phyloP scores from a whole-genome alignment of 2,113 vertebrate genomes.

The Pungitius pungitius region DNA sequence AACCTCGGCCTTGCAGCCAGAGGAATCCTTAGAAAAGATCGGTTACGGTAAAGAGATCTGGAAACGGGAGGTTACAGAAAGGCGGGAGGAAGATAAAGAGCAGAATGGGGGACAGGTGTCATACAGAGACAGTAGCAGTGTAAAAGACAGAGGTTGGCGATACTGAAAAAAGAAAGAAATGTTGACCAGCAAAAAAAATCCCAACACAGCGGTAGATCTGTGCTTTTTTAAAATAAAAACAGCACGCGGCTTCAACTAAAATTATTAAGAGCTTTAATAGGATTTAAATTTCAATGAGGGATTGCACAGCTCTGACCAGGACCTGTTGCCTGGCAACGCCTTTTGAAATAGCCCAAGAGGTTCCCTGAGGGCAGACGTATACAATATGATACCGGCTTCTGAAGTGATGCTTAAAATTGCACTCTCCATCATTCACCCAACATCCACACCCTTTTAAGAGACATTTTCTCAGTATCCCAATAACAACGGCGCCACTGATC shows the following conservation, averaged over 20 bases:
- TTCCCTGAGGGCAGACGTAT: conserved; percentile 37
- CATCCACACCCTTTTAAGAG: conserved; percentile 5
- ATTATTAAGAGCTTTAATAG: conserved; percentile 32
- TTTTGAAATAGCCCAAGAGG: conserved; percentile 44
- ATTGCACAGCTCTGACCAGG: conserved; percentile 43
- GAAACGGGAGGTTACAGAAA: conserved; percentile 79
- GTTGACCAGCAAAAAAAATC: conserved; percentile 10
- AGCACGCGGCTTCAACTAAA: conserved; percentile 19
- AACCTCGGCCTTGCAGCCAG: conserved; percentile 94
- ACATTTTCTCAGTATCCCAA: not conserved
- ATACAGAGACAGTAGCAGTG: conserved; percentile 59
- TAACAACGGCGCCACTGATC: not conserved
- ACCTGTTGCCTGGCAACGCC: conserved; percentile 74
- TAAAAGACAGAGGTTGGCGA: conserved; percentile 25
- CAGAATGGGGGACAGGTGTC: conserved; percentile 61
- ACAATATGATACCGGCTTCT: conserved; percentile 26
- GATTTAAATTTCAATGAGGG: conserved; percentile 55
- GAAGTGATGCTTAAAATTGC: conserved; percentile 29
- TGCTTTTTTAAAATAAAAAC: not conserved
- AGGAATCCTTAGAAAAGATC: conserved; percentile 96
- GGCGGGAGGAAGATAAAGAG: conserved; percentile 70
- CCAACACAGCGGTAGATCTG: conserved; percentile 4
- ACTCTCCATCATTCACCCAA: conserved; percentile 10
- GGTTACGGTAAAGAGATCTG: conserved; percentile 96
- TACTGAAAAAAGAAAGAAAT: conserved; percentile 37